Evolutionary conservation across 2,797 vertebrate genomes (phyloP).

Genomic region (Enteromius argenteus): DNA sequence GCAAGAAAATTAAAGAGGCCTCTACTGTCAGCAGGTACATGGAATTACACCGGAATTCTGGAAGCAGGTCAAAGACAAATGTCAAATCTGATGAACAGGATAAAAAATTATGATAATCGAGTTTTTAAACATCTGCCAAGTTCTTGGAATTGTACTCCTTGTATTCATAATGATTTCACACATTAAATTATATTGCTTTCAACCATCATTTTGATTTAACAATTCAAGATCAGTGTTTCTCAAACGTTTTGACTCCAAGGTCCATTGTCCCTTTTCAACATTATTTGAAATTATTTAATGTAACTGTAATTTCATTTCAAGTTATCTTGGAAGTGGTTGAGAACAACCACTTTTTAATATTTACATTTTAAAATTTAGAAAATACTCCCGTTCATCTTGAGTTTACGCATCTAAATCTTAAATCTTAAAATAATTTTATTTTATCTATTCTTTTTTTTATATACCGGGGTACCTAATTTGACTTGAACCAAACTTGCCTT

Average conservation of each 20-base stretch:
- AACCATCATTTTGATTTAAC: not conserved
- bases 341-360: no score
- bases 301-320: not conserved
- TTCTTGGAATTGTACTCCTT: not conserved
- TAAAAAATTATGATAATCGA: not conserved
- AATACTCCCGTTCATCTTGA: not conserved
- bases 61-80: not conserved
- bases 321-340: not conserved
- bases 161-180: not conserved
- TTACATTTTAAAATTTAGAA: no score
- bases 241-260: not conserved
- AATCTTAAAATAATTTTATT: not conserved
- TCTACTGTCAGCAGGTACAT: constrained; percentile 86
- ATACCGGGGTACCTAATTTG: not conserved
- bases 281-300: not conserved
- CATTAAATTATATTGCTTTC: not conserved
- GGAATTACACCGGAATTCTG: not conserved
- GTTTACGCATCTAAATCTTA: not conserved
- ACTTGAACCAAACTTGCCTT: not conserved
- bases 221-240: not conserved
- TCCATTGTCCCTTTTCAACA: not conserved
- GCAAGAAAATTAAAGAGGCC: constrained; percentile 90
- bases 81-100: not conserved
- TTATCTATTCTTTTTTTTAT: not conserved
- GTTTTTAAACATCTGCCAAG: not conserved